Evolutionary conservation across 2,888 invertebrate species (phyloP), one percentile per base, ranked within the genome.

Genomic region (Caenorhabditis sinica): DNA sequence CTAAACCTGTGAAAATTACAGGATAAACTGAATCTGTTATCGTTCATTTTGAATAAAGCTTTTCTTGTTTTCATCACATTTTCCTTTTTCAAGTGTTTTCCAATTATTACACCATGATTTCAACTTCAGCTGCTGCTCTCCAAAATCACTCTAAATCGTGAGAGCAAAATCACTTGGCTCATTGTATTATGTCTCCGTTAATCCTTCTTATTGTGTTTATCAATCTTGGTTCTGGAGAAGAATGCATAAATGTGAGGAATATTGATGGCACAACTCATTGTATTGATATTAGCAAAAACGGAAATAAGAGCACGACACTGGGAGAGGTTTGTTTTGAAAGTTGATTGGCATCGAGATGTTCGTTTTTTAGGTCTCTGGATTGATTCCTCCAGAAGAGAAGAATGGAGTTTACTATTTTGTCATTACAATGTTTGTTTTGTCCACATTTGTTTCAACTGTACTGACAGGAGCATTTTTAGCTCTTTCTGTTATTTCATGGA

Each of bases 321-420:
- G 49, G 20, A 49, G 49, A 49, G 20, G 49, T 49, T 40, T 40
- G 58, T 58, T n/a, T n/a, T n/a, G n/a, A n/a, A 11, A 61, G 40
- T 25, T 33, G 17, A 6, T 61, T 40, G 1, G 20, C 9, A 45
- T 6, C 6, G 43, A 30, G 30, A 36, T 36, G 9, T 36, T 9
- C 9, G 4, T 36, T 40, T 6, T 11, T 11, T 40, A 77, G 77
- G 11, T 77, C 13, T 25, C 45, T 17, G 69, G 61, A 4, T 51
- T 53, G 11, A 82, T 82, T 23, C 82, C 82, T 5, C 23, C 58
- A 17, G 49, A 20, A 13, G 72, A 76, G 25, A 82, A 82, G 56
- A 28, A 53, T 45, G 82, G 75, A 9, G 0, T 69, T 0, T 83
- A 83, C 33, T 83, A 83, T 43, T 73, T 83, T 30, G 23, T 83